Evolutionary conservation across 2,888 invertebrate genomes (phyloP), one percentile per base, ranked within the genome.

Genomic region (Ariolimax columbianus): DNA sequence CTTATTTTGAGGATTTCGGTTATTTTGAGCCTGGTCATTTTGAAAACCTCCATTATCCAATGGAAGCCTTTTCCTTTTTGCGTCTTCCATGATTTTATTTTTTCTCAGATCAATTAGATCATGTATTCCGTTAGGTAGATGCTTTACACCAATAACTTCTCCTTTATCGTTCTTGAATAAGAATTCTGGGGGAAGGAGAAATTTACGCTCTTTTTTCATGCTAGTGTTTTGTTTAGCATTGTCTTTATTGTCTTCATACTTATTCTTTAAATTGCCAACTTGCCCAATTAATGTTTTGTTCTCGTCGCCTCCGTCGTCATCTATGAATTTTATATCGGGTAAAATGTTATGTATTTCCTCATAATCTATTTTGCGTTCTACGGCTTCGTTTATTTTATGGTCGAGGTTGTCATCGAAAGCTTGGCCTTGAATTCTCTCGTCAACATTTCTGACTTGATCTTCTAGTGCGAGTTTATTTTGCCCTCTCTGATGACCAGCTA

Each of bases 111-210:
- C 9, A 36, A n/a, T 38, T 0, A 38, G 3, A 23, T 33, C 47
- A 1, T 63, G 9, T 23, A 82, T 40, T 33, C 82, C 82, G 26
- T 75, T 11, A 4, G 36, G 72, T 40, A 75, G 47, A 19, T 73
- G n/a, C 43, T 75, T 73, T n/a, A 51, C 38, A 0, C 26, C 82
- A 1, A 82, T 51, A 75, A 82, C 26, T 17, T 75, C 63, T 17
- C 82, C 82, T 3, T 59, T 9, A 7, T 59, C 23, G 30, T 82
- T 75, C 38, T 26, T 9, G 43, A 63, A 6, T 0, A 72, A 26
- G 23, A 55, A 55, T 55, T 63, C 59, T n/a, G 59, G 59, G n/a
- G 59, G 59, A n/a, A n/a, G 26, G 3, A 19, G 55, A 11, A 55
- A 19, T 47, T 47, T 11, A 6, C 14, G 55, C 2, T 55, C 17